Evolutionary conservation across 2,888 invertebrate genomes (phyloP), one percentile per base, ranked within the genome.

Genomic region (Chloroclysta siterata): DNA sequence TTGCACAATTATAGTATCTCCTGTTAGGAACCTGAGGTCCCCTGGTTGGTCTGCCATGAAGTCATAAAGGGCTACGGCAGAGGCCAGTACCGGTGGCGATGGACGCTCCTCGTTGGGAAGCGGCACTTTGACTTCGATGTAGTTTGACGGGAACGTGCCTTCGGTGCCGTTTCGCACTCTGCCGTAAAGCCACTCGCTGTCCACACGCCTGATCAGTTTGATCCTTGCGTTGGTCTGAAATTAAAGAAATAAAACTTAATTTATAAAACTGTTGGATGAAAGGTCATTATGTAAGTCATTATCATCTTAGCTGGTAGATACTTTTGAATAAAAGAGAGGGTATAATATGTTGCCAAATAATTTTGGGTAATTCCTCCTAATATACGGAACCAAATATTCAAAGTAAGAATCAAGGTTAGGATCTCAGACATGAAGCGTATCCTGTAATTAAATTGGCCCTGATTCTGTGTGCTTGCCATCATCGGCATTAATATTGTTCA

Each of bases 111-210:
- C 88, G 69, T 88, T 89, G 33, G 94, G 89, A 61, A 97, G 85
- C 59, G 97, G 96, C 70, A 96, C 94, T 81, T 95, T 95, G 51
- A 97, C 89, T 73, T 97, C 95, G 69, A 98, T 94, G 86, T 96
- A 98, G 85, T 95, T 96, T 22, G 94, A 91, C 0, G 98, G 98
- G 88, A 98, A 98, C 72, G 98, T 95, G 44, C 98, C 98, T 81
- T 95, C 95, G 63, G 93, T 93, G 65, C 95, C 95, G 72, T 84
- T 87, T 59, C 94, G 94, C 58, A 95, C 87, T 72, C 94, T 94
- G 6, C 98, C 98, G 80, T 94, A 95, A 69, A 96, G 88, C 98
- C 98, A 98, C 72, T 97, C 97, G 39, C 94, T 93, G 80, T 97
- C 96, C 29, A 97, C 93, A 76, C 94, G 94, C 76, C 94, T 94